Evolutionary conservation across 2,113 vertebrate genomes (phyloP), one percentile per base, ranked within the genome.

Genomic region (Urocynchramus pylzowi): DNA sequence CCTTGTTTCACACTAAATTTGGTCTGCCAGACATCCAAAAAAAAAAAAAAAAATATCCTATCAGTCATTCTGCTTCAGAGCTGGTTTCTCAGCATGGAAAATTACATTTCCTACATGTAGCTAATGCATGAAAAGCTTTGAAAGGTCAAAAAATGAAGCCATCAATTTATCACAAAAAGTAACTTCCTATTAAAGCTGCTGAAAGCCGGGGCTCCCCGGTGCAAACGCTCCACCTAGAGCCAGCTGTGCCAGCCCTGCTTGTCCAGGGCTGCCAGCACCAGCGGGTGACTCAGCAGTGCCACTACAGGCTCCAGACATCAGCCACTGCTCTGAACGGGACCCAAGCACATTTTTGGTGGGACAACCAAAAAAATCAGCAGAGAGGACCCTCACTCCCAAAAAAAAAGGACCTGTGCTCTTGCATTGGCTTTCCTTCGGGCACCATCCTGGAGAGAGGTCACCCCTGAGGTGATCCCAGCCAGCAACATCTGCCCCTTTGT

Each of bases 141-240:
- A 89, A 84, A 94, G 84, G 82, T 85, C 90, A 95, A 86, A 74
- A 87, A 89, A 89, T 39, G 45, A 94, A 96, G 70, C 74, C 57
- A 90, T 76, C 87, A 76, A 49, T 91, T 89, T 68, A 85, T 91
- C 53, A 71, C 41, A 64, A 78, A 56, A 93, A 67, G 30, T 42
- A 71, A 87, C 56, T 63, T 79, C 57, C 59, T 75, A 64, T 27
- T 75, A 33, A 35, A 84, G 81, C 44, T 69, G n/a, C n/a, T 27
- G 54, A 56, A 54, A 76, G 47, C 50, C 39, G 16, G 31, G 11
- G 33, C 61, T 89, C 41, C 49, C 61, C 17, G 5, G 67, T 22
- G 45, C 63, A 80, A 92, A 94, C 20, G 50, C 82, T 91, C 63
- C 73, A 86, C 45, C 87, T 59, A 50, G 33, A 93, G 79, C 61